Evolutionary conservation across 2,888 invertebrate species (phyloP), one percentile per base, ranked within the genome.

Genomic region (Hirtodrosophila duncani): DNA sequence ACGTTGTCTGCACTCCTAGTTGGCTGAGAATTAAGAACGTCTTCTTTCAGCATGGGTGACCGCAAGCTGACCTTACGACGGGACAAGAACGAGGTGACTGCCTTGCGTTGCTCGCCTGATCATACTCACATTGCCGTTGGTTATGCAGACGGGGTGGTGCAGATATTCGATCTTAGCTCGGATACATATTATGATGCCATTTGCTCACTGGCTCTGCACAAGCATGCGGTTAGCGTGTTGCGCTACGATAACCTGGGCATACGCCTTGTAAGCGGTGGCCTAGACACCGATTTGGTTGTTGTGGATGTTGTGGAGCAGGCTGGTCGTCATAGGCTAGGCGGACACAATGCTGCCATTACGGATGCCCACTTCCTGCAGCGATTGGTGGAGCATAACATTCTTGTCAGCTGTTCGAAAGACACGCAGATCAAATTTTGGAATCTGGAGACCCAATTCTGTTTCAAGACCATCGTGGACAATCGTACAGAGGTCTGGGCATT

Each of bases 351-450:
- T 11, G 90, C 91, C 0, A 89, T 99, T 10, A 99, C 98, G 0
- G 93, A 94, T 88, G 87, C 93, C 0, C 88, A 91, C 4, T 95
- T 95, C 77, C 89, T 95, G 85, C 89, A 90, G 48, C 77, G 82
- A 0, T 8, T 71, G 6, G 61, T 75, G 5, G 69, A 74, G 1
- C 78, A 84, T 14, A 88, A 91, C 46, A 89, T 91, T 64, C 85
- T 96, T 5, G 89, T 96, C 4, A 93, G 94, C 71, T 91, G 93
- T 23, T 97, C 98, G 0, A 97, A 96, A 86, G 99, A 99, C 85
- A 94, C 94, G 5, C 94, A 94, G 84, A 91, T 99, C 0, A 99
- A 98, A 86, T 96, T 99, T 85, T 99, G 99, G 99, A 96, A 99
- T 86, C 89, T 99, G 63, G 93, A 95, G 66, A 96, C 96, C 3